A percentile compares a stretch with the other conserved stretches of the same genome.
Conservation (phyloP, 2,113 vertebrate species). For the Lanius collurio region DNA sequence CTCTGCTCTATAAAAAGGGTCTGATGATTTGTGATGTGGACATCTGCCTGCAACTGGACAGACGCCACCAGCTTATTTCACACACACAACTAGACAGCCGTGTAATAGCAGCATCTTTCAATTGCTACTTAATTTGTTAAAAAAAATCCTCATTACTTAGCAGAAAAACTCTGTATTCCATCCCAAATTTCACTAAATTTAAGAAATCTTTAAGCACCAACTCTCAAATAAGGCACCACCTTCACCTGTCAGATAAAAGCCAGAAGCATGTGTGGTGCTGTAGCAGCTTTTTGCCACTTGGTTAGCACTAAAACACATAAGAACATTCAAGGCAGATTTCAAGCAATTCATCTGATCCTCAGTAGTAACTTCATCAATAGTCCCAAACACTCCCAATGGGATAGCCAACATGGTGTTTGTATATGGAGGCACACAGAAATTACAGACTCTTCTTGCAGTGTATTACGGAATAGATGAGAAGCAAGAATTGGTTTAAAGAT, state of each 20-base stretch:
- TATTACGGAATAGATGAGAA: neutral
- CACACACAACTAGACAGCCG: neutral
- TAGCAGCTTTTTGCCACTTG: neutral
- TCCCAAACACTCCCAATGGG: neutral
- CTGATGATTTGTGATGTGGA: slow-evolving; percentile 12
- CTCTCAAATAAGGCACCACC: neutral
- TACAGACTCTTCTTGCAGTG: neutral
- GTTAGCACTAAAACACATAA: neutral
- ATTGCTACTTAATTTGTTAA: neutral
- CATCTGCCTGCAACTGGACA: slow-evolving; percentile 7
- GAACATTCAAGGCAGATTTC: neutral
- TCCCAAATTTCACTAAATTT: neutral
- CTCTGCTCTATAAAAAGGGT: neutral
- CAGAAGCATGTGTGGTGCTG: neutral
- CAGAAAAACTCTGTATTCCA: neutral
- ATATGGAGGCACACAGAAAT: neutral
- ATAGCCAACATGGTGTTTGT: neutral
- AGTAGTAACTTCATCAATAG: neutral
- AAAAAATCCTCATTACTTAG: neutral
- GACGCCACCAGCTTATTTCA: slow-evolving; percentile 5
- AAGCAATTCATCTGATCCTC: neutral
- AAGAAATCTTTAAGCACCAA: neutral
- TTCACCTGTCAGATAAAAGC: neutral
- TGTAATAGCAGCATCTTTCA: neutral
- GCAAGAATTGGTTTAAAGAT: neutral